These are phyloP conservation scores for Ophioderma brevispina DNA, from an alignment of 35 echinoderm and acorn worm species.

Conservation along the genomic window DNA sequence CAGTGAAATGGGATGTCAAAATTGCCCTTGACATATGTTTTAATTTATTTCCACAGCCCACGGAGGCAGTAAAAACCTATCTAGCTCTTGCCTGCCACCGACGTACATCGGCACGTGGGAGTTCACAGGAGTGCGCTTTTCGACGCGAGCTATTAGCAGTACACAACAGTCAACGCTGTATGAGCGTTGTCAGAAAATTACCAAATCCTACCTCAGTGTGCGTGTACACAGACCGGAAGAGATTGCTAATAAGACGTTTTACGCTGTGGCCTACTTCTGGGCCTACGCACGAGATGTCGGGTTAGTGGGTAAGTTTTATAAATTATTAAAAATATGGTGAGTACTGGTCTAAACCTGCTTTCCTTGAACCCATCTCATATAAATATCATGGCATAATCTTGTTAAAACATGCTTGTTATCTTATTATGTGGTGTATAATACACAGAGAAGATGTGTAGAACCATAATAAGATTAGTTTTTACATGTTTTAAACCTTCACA, in stretches of 20 bases:
- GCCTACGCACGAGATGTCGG: slow-evolving; percentile 39
- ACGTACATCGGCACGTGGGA: slow-evolving; percentile 27
- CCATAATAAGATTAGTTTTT: too few relatives aligned
- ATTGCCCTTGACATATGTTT: not conserved
- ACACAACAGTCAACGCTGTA: slow-evolving; percentile 5
- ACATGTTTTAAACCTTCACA: too few relatives aligned
- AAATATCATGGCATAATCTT: too few relatives aligned
- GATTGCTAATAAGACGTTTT: slow-evolving; percentile 28
- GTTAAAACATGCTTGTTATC: too few relatives aligned
- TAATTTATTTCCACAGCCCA: not conserved
- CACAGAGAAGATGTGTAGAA: too few relatives aligned
- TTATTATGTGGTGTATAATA: too few relatives aligned
- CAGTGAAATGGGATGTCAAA: not conserved
- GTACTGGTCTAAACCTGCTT: too few relatives aligned
- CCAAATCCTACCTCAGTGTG: slow-evolving; percentile 19
- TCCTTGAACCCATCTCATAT: too few relatives aligned
- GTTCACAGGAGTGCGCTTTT: slow-evolving; percentile 35
- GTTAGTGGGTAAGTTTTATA: slow-evolving; percentile 42
- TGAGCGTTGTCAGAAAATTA: slow-evolving; percentile 19
- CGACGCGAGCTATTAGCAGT: not conserved
- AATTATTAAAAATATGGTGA: too few relatives aligned
- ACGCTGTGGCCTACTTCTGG: slow-evolving; percentile 63
- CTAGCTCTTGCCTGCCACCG: slow-evolving; percentile 54
- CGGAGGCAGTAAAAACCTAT: slow-evolving; percentile 6
- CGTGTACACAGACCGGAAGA: slow-evolving; percentile 40